These are phyloP conservation scores for Spodoptera littoralis DNA, from an alignment of 2,888 invertebrate genomes.

Conservation along the genomic window DNA sequence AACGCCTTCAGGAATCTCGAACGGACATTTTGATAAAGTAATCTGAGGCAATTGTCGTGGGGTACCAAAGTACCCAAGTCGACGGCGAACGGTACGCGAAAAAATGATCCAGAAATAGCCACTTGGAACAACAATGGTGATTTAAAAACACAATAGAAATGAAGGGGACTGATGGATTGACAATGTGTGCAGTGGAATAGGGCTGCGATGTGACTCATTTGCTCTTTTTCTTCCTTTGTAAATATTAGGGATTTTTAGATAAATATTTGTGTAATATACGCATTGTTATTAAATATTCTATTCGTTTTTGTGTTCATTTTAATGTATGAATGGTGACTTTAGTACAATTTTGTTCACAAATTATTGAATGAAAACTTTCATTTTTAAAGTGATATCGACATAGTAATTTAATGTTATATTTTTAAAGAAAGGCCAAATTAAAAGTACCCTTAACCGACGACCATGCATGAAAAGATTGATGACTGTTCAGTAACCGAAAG, in stretches of 20 bases:
- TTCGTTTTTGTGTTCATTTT: no score
- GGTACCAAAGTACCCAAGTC: conserved; percentile 31
- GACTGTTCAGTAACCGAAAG: no score
- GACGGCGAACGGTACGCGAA: conserved; percentile 18
- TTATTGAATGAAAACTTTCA: no score
- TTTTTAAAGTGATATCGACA: no score
- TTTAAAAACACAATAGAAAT: conserved; percentile 67
- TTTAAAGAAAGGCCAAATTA: neutral
- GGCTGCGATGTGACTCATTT: conserved; percentile 35
- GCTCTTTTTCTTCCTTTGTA: conserved; percentile 28
- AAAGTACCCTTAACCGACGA: no score
- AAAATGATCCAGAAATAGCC: conserved; percentile 64
- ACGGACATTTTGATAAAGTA: conserved; percentile 45
- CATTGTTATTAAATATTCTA: no score
- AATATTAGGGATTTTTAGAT: conserved; percentile 11
- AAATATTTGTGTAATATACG: conserved; percentile 6
- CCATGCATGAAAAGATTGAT: no score
- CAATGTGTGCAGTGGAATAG: conserved; percentile 59
- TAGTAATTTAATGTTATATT: neutral
- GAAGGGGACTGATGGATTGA: conserved; percentile 61
- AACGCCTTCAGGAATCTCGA: conserved; percentile 36
- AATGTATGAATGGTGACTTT: no score
- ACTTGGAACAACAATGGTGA: conserved; percentile 71
- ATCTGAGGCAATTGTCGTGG: conserved; percentile 53
- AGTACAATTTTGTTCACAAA: no score